Conservation (phyloP, 2,113 vertebrate species). For the Loxodonta africana region DNA sequence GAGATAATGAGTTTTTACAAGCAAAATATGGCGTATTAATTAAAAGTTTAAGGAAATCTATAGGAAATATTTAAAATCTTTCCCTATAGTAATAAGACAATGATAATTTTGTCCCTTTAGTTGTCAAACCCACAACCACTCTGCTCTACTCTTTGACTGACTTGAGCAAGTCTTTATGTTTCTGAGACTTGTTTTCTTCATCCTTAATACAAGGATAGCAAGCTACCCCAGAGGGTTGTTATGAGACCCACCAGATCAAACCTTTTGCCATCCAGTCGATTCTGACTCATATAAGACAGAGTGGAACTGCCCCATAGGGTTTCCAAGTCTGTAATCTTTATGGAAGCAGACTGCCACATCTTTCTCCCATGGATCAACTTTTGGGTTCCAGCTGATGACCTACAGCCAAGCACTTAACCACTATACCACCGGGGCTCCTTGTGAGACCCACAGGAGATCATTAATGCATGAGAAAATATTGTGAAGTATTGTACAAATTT, state of each 20-base stretch:
- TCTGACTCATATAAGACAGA: neutral
- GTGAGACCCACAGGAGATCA: neutral
- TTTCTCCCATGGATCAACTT: neutral
- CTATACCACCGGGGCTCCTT: neutral
- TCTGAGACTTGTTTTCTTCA: neutral
- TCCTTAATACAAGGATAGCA: neutral
- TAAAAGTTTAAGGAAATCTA: neutral
- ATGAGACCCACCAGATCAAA: neutral
- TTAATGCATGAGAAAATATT: neutral
- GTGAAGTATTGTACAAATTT: neutral
- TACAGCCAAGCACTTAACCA: neutral
- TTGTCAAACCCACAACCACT: neutral
- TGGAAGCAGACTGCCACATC: neutral
- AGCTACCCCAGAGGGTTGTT: neutral
- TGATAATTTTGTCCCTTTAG: neutral
- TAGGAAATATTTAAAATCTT: conserved; percentile 13
- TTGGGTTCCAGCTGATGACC: neutral
- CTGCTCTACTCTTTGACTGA: too few relatives aligned
- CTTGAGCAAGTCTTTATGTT: neutral
- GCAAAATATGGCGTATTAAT: neutral
- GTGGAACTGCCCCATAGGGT: neutral
- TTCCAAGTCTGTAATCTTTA: neutral
- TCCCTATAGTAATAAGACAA: neutral
- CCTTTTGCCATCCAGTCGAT: neutral
- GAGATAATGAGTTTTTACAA: conserved; percentile 28